phyloP scores from a whole-genome alignment of 2,888 invertebrate species.

The Smittia sp. region DNA sequence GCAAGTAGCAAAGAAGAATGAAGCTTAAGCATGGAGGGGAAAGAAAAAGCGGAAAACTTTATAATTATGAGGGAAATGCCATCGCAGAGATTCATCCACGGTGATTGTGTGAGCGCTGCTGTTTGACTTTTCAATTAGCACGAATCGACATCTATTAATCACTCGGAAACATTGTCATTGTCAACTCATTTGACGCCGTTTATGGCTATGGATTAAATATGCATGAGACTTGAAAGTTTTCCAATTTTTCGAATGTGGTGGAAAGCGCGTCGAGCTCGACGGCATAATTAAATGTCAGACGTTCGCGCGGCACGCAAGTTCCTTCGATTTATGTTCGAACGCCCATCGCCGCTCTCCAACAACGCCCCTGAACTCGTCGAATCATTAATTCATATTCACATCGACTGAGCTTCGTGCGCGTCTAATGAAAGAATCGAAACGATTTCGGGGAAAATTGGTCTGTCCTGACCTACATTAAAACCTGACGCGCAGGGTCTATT shows the following conservation, averaged over 20 bases:
- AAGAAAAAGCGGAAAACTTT: background rate
- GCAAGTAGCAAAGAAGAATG: background rate
- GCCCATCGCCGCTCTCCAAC: background rate
- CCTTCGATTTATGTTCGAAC: background rate
- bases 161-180: constrained; percentile 3
- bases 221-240: background rate
- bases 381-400: background rate
- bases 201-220: background rate
- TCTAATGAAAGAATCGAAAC: background rate
- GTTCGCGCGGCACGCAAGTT: background rate
- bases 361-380: background rate
- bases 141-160: constrained; percentile 28
- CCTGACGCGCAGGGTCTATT: background rate
- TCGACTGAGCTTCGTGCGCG: background rate
- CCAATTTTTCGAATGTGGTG: background rate
- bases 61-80: constrained; percentile 22
- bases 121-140: constrained; percentile 34
- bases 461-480: constrained; percentile 20
- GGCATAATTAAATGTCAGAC: background rate
- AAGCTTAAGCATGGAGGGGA: background rate
- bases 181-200: constrained; percentile 14
- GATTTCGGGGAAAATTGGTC: background rate
- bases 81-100: background rate
- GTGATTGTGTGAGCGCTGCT: background rate
- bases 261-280: background rate